phyloP scores from a whole-genome alignment of 2,888 invertebrate genomes.

The Allygus modestus region DNA sequence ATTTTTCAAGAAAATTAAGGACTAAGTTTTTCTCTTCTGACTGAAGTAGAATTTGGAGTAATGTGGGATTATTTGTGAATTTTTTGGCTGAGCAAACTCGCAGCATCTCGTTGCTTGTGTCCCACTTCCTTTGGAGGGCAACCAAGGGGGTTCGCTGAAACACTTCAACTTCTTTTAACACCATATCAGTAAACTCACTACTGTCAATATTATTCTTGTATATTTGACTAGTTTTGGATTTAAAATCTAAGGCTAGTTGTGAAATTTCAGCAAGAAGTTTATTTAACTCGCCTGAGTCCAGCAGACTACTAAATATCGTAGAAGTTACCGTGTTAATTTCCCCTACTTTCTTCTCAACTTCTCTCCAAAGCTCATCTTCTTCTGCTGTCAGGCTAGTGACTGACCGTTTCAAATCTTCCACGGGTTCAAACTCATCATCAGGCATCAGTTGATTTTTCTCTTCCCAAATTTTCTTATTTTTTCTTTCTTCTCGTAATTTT shows the following conservation, averaged over 20 bases:
- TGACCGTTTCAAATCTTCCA: not conserved
- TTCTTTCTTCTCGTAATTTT: not conserved
- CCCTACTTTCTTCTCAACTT: not conserved
- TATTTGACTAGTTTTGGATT: not conserved
- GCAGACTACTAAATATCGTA: not conserved
- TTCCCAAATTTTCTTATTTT: not conserved
- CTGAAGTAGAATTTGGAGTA: not conserved
- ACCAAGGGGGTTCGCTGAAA: not conserved
- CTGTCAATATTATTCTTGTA: not conserved
- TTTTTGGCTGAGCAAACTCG: not conserved
- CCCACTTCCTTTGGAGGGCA: constrained; percentile 3
- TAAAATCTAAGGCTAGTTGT: constrained; percentile 1
- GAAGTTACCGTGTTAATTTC: not conserved
- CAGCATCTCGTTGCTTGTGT: not conserved
- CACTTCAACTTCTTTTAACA: constrained; percentile 3
- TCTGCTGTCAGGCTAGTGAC: not conserved
- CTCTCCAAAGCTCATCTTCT: not conserved
- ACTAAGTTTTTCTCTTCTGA: not conserved
- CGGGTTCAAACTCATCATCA: not conserved
- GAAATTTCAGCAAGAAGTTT: not conserved
- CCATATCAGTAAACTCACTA: not conserved
- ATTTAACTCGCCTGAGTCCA: not conserved
- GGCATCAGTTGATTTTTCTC: not conserved
- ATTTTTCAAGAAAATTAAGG: not conserved
- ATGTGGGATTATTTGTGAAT: not conserved